A percentile compares a stretch with the other conserved stretches of the same genome.
phyloP scores from a whole-genome alignment of 2,113 vertebrate species.

The Lophochroa leadbeateri region DNA sequence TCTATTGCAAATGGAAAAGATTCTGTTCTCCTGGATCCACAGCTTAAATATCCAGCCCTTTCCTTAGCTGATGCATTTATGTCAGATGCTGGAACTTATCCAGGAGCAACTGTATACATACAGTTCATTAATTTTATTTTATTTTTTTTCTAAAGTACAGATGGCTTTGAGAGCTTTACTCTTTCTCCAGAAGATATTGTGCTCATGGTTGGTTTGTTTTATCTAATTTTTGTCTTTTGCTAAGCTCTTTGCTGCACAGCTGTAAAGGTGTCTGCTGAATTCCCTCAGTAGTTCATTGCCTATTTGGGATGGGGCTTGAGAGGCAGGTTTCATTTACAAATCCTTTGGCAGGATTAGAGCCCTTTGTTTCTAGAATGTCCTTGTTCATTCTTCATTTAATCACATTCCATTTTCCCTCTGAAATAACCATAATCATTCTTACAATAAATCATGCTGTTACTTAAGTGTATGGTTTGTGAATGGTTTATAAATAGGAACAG shows the following conservation, averaged over 20 bases:
- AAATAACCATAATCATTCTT: conserved; percentile 46
- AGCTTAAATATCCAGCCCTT: not conserved
- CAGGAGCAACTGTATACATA: not conserved
- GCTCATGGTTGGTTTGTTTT: not conserved
- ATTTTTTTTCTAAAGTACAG: not conserved
- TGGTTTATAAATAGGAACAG: conserved; percentile 56
- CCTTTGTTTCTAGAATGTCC: conserved; percentile 36
- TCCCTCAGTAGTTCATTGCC: not conserved
- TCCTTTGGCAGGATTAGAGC: not conserved
- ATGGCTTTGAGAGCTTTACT: not conserved
- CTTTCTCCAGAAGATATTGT: not conserved
- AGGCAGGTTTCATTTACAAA: conserved; percentile 32
- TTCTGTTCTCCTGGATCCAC: not conserved
- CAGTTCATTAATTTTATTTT: not conserved
- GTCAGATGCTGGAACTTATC: not conserved
- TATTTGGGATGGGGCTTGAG: not conserved
- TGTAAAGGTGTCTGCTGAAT: not conserved
- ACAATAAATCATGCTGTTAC: conserved; percentile 47
- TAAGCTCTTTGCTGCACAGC: not conserved
- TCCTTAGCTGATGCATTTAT: not conserved
- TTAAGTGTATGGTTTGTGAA: conserved; percentile 58
- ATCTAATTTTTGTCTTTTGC: not conserved
- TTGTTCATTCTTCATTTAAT: conserved; percentile 54
- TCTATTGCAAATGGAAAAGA: not conserved
- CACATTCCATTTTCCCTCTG: conserved; percentile 38